These are phyloP conservation scores for Mastomys natalensis DNA, from an alignment of 2,113 vertebrate genomes.

Conservation along the genomic window DNA sequence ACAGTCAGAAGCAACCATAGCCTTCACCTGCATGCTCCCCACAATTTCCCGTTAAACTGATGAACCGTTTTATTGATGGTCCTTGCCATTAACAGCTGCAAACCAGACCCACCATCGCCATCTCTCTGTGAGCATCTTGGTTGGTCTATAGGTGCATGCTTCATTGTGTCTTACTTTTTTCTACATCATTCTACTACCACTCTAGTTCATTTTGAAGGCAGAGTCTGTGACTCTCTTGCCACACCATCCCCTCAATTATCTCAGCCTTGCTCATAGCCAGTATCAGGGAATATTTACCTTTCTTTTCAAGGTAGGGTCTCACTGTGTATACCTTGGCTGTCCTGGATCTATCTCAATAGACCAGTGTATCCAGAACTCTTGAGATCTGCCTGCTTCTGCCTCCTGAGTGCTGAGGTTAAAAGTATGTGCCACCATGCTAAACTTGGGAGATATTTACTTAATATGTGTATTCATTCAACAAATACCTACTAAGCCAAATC, in stretches of 20 bases:
- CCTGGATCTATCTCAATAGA: neutral
- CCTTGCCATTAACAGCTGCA: neutral
- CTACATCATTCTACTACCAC: neutral
- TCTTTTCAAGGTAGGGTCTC: neutral
- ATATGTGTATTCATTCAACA: neutral
- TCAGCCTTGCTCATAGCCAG: fast-evolving
- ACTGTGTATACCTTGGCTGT: neutral
- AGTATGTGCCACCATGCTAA: neutral
- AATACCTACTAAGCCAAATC: neutral
- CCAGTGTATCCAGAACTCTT: neutral
- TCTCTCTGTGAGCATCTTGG: fast-evolving
- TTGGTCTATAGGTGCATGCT: no score
- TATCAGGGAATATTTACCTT: neutral
- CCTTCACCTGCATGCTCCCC: no score
- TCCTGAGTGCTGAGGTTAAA: neutral
- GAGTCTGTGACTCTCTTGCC: neutral
- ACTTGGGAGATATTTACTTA: neutral
- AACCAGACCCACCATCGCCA: fast-evolving
- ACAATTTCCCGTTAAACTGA: fast-evolving
- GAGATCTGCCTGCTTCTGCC: neutral
- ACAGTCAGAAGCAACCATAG: neutral
- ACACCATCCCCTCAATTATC: neutral
- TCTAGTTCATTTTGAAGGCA: no score
- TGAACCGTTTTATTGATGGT: neutral
- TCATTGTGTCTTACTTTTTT: fast-evolving